Base-by-base conservation (phyloP, 2,113 vertebrate genomes). In the Mionectes macconnelli region DNA sequence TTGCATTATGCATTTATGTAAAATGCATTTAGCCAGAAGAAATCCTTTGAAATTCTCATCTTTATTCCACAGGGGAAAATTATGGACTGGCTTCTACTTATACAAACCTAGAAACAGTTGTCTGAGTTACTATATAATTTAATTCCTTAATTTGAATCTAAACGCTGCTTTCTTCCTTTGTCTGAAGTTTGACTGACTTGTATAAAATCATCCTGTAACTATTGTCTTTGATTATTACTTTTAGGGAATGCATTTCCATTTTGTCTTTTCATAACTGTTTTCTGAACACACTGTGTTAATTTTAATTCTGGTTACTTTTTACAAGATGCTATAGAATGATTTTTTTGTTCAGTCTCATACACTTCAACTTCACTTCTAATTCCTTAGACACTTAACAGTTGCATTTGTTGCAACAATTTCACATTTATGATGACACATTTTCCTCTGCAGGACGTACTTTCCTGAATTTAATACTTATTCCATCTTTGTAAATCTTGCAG, bases 1-100 rank as follows among this genome's bases (percentile, higher is more conserved):
- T 91, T 98, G 85, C 86, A 97, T 97, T 97, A 98, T 98, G 91
- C 77, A 97, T 96, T 97, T 96, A 97, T 97, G 96, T 95, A 97
- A 98, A 98, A 96, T 92, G 79, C 31, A 87, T 77, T 95, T 97
- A 97, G 74, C 92, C 83, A 94, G 75, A 73, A 97, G 90, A 87
- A 94, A 97, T 77, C 30, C 90, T 97, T 98, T 97, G 96, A 98
- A 97, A 96, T 95, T 92, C 76, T 96, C 92, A 85, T 97, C 85
- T 93, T 95, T 95, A 97, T 97, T 97, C 96, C 95, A 93, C 64
- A 68, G 80, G 77, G 91, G 47, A 59, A 96, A 97, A 97, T 97
- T 95, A 97, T 64, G 93, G 96, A 95, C 91, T 94, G 69, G 40
- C 47, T 95, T 94, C 49, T 96, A 84, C 81, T 97, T 89, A 93